phyloP scores from a whole-genome alignment of 2,797 vertebrate genomes.

The Etheostoma perlongum region DNA sequence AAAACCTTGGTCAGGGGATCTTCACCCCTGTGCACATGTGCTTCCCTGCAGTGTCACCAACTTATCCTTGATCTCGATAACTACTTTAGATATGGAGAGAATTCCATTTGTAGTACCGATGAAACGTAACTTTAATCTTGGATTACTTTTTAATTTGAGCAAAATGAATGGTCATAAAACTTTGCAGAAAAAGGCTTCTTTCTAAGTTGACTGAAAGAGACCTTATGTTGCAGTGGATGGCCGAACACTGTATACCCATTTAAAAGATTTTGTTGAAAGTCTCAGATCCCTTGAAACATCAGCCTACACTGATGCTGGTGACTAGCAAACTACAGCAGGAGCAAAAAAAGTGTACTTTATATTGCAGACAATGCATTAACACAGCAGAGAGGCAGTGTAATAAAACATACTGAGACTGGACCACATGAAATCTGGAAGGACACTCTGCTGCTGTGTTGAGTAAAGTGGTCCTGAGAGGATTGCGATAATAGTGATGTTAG shows the following conservation, averaged over 20 bases:
- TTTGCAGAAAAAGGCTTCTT: not conserved
- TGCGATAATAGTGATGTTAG: conserved; percentile 53
- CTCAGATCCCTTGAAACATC: not conserved
- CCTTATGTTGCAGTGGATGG: not conserved
- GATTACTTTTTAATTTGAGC: not conserved
- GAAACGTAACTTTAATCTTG: not conserved
- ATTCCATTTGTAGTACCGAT: not conserved
- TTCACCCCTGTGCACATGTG: too few relatives aligned
- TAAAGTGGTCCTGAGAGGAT: conserved; percentile 54
- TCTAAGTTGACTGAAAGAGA: not conserved
- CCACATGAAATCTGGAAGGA: conserved; percentile 43
- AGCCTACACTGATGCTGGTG: not conserved
- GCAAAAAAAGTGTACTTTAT: conserved; percentile 14
- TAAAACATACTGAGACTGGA: conserved; percentile 48
- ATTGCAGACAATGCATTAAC: conserved; percentile 23
- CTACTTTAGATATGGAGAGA: not conserved
- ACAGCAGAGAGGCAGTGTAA: conserved; percentile 33
- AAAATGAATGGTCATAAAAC: not conserved
- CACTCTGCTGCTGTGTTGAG: conserved; percentile 41
- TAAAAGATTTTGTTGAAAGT: not conserved
- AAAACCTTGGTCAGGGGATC: not conserved
- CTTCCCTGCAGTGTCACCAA: not conserved
- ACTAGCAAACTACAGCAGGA: not conserved
- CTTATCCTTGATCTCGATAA: conserved; percentile 3
- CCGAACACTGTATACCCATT: not conserved